A percentile compares a stretch with the other conserved stretches of the same genome.
These are phyloP conservation scores for Tachysurus vachellii DNA, from an alignment of 2,113 vertebrate species.

Conservation along the genomic window DNA sequence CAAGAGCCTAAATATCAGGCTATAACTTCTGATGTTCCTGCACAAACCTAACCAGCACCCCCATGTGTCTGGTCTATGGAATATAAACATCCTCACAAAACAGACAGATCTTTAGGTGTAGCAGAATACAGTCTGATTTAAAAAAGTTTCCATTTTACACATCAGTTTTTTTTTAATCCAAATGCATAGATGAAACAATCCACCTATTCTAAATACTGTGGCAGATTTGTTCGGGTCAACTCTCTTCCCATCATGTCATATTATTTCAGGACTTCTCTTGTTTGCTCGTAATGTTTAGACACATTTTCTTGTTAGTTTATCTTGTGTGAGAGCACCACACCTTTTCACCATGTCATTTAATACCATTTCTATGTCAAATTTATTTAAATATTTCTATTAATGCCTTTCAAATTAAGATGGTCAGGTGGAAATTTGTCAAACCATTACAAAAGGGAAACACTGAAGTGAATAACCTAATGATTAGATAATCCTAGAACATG, in stretches of 20 bases:
- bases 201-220: neutral
- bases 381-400: neutral
- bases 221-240: neutral
- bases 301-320: neutral
- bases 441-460: neutral
- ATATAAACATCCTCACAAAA: slow-evolving; percentile 67
- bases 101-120: slow-evolving; percentile 29
- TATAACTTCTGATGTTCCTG: neutral
- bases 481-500: neutral
- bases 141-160: neutral
- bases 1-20: neutral
- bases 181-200: neutral
- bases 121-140: neutral
- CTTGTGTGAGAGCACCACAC: neutral
- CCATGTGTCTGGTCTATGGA: slow-evolving; percentile 66
- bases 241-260: neutral
- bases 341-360: neutral
- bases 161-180: neutral
- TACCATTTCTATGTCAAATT: neutral
- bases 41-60: slow-evolving; percentile 62
- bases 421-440: neutral
- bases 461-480: neutral
- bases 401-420: neutral
- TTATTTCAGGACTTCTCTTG: neutral
- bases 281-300: neutral